phyloP scores from a whole-genome alignment of 1,140 invertebrate genomes.

The Stegodyphus mimosarum region DNA sequence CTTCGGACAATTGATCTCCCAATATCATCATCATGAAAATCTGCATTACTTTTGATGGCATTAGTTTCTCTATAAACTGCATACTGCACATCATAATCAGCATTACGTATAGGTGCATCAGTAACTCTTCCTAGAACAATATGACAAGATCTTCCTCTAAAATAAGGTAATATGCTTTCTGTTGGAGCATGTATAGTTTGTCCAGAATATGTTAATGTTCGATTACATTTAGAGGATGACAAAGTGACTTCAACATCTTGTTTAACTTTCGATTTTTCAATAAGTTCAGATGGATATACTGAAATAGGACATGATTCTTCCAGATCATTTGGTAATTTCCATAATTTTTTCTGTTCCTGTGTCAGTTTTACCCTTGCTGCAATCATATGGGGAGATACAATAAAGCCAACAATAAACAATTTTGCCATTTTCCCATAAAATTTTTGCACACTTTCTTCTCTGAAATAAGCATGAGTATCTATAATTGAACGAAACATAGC shows the following conservation, averaged over 20 bases:
- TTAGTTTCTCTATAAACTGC: slow-evolving; percentile 21
- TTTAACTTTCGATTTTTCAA: not conserved
- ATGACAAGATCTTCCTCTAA: slow-evolving; percentile 28
- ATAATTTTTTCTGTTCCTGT: slow-evolving; percentile 21
- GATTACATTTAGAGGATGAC: slow-evolving; percentile 28
- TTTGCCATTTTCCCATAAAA: slow-evolving; percentile 45
- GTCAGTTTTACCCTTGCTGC: slow-evolving; percentile 37
- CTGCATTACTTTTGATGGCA: not conserved
- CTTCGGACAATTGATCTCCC: not conserved
- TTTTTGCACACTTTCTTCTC: not conserved
- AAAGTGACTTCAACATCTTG: not conserved
- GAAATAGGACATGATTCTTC: not conserved
- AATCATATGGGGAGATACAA: slow-evolving; percentile 29
- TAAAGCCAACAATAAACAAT: slow-evolving; percentile 20
- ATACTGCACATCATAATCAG: slow-evolving; percentile 41
- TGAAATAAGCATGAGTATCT: slow-evolving; percentile 19
- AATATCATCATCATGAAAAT: not conserved
- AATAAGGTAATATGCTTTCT: not conserved
- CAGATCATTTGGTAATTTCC: slow-evolving; percentile 19
- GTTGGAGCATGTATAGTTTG: not conserved
- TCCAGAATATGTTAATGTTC: slow-evolving; percentile 3
- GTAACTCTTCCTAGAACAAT: slow-evolving; percentile 27
- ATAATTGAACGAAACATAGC: not conserved
- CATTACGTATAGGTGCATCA: not conserved
- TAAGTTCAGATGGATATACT: not conserved